Evolutionary conservation across 2,113 vertebrate genomes (phyloP).

Genomic region (Coturnix japonica): DNA sequence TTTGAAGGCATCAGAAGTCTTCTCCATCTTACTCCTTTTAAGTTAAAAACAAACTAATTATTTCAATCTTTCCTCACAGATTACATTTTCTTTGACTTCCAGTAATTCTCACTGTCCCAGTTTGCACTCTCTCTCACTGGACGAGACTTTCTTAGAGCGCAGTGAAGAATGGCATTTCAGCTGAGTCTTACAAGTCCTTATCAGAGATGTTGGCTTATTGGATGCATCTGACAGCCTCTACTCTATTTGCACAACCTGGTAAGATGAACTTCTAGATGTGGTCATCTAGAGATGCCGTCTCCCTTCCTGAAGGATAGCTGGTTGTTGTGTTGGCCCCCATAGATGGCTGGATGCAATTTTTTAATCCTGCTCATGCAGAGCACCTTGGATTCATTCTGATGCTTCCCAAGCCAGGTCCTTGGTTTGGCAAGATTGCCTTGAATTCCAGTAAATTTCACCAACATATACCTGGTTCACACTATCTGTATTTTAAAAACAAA

Average conservation of each 20-base stretch:
- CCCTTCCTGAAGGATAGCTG: neutral
- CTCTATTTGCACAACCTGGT: neutral
- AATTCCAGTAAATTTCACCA: neutral
- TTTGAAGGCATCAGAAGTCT: neutral
- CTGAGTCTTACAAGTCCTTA: neutral
- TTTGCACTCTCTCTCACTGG: neutral
- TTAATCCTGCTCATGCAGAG: neutral
- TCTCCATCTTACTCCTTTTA: neutral
- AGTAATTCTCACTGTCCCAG: neutral
- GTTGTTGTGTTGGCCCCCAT: neutral
- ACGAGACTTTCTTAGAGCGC: neutral
- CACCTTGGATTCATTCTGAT: neutral
- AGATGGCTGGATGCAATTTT: neutral
- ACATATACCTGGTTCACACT: neutral
- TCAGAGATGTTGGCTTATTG: neutral
- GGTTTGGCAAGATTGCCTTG: neutral
- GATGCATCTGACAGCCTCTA: neutral
- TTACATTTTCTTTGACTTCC: neutral
- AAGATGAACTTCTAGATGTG: neutral
- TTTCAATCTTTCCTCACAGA: neutral
- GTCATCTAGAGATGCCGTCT: neutral
- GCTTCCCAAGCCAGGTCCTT: neutral
- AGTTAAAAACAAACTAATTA: neutral
- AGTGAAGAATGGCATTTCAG: neutral
- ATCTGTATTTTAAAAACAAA: neutral